Evolutionary conservation across 2,797 vertebrate genomes (phyloP).

Genomic region (Lagodon rhomboides): DNA sequence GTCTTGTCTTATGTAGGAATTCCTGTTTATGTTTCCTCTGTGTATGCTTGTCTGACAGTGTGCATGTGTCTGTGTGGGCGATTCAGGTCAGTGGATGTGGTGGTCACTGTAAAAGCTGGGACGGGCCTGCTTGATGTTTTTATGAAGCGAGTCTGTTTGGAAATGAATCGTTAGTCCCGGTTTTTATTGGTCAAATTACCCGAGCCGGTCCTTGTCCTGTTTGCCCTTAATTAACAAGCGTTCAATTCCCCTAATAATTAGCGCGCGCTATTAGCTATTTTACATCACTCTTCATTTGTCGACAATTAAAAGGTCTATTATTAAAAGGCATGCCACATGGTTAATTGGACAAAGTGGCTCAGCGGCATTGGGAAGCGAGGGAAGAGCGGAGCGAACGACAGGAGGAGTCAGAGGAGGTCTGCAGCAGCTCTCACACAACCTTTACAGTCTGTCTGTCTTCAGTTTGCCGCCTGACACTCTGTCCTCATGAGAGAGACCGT

Average conservation of each 20-base stretch:
- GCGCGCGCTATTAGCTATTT: slow-evolving; percentile 92
- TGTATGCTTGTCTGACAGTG: slow-evolving; percentile 9
- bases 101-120: slow-evolving; percentile 6
- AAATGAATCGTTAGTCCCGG: slow-evolving; percentile 90
- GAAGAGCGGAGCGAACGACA: slow-evolving; percentile 21
- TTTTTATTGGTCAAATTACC: slow-evolving; percentile 90
- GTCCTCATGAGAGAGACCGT: slow-evolving; percentile 56
- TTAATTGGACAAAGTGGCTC: slow-evolving; percentile 83
- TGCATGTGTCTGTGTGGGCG: slow-evolving; percentile 16
- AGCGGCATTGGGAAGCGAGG: slow-evolving; percentile 57
- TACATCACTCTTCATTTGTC: slow-evolving; percentile 92
- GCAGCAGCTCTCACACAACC: slow-evolving; percentile 53
- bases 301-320: slow-evolving; percentile 95
- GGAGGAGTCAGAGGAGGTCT: slow-evolving; percentile 58
- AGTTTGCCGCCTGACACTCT: slow-evolving; percentile 52
- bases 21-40: slow-evolving; percentile 43
- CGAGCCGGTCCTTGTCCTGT: slow-evolving; percentile 90
- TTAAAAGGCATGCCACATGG: slow-evolving; percentile 89
- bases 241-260: slow-evolving; percentile 96
- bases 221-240: slow-evolving; percentile 97
- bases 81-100: slow-evolving; percentile 6
- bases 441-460: slow-evolving; percentile 66
- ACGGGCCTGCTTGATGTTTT: slow-evolving; percentile 78
- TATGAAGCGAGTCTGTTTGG: slow-evolving; percentile 88
- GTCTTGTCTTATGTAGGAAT: slow-evolving; percentile 27